Percentiles rank a stretch among this genome's conserved stretches.
phyloP scores from a whole-genome alignment of 2,888 invertebrate genomes.

The Epinotia bilunana region DNA sequence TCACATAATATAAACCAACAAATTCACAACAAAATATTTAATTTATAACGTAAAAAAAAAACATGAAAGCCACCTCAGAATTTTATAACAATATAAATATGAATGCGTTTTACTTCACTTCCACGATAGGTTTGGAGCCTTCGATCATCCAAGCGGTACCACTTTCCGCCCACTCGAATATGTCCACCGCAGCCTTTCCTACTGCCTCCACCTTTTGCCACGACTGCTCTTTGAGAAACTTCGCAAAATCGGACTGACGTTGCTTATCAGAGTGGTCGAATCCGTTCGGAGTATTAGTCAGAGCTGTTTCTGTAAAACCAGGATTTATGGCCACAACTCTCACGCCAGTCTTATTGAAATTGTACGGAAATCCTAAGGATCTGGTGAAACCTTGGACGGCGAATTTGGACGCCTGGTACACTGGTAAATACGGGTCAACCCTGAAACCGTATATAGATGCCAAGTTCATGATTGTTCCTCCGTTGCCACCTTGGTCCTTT shows the following conservation, averaged over 20 bases:
- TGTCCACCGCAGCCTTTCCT: slow-evolving; percentile 61
- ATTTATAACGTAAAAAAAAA: background rate
- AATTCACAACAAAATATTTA: too few relatives aligned
- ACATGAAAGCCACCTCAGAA: too few relatives aligned
- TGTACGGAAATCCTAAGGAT: slow-evolving; percentile 73
- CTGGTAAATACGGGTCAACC: slow-evolving; percentile 78
- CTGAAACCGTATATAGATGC: slow-evolving; percentile 85
- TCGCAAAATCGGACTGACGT: slow-evolving; percentile 50
- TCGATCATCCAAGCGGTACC: slow-evolving; percentile 83
- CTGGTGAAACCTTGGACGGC: slow-evolving; percentile 82
- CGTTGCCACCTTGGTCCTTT: slow-evolving; percentile 81
- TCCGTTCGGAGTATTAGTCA: slow-evolving; percentile 48
- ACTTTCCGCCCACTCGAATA: slow-evolving; percentile 71
- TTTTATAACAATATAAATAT: background rate
- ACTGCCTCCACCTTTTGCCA: slow-evolving; percentile 65
- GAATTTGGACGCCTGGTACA: slow-evolving; percentile 86
- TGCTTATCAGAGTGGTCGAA: slow-evolving; percentile 48
- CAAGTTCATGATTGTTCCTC: slow-evolving; percentile 87
- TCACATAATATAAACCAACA: too few relatives aligned
- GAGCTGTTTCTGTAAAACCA: slow-evolving; percentile 77
- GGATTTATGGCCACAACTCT: slow-evolving; percentile 82
- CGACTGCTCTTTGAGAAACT: slow-evolving; percentile 49
- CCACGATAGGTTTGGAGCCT: slow-evolving; percentile 66
- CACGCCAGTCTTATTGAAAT: slow-evolving; percentile 77
- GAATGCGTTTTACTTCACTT: slow-evolving; percentile 49